Conservation (phyloP, 2,113 vertebrate genomes). For the Sturnira hondurensis region DNA sequence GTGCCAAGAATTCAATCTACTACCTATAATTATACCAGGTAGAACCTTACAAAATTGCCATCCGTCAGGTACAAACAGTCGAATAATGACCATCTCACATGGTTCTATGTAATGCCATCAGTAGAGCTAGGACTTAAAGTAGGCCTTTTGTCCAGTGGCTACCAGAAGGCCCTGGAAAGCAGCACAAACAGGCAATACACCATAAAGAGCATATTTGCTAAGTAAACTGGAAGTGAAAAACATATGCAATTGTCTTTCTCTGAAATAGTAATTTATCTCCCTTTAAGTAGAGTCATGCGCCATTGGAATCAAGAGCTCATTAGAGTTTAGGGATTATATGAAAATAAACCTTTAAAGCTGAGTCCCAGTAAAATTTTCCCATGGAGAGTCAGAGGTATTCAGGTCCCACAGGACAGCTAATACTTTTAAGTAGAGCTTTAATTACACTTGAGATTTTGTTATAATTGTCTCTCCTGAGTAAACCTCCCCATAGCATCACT, state of each 20-base stretch:
- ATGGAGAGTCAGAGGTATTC: not conserved
- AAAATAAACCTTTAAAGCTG: constrained; percentile 27
- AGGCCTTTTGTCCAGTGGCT: not conserved
- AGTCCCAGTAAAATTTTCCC: not conserved
- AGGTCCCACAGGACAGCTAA: not conserved
- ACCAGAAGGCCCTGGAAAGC: not conserved
- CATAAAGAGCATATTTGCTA: not conserved
- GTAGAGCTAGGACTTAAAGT: not conserved
- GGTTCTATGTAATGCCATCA: not conserved
- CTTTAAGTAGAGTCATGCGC: not conserved
- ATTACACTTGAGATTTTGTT: not conserved
- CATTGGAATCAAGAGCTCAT: constrained; percentile 2
- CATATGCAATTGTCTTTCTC: not conserved
- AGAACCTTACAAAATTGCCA: not conserved
- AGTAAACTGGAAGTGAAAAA: not conserved
- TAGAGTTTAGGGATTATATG: not conserved
- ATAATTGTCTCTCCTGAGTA: not conserved
- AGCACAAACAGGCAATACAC: not conserved
- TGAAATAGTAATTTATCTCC: not conserved
- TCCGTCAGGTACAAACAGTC: not conserved
- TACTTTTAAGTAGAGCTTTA: not conserved
- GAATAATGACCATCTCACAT: not conserved
- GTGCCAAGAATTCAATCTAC: not conserved
- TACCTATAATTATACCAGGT: not conserved
- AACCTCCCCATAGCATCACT: not conserved